Evolutionary conservation across 2,888 invertebrate genomes (phyloP), one percentile per base, ranked within the genome.

Genomic region (Punctoribates punctum): DNA sequence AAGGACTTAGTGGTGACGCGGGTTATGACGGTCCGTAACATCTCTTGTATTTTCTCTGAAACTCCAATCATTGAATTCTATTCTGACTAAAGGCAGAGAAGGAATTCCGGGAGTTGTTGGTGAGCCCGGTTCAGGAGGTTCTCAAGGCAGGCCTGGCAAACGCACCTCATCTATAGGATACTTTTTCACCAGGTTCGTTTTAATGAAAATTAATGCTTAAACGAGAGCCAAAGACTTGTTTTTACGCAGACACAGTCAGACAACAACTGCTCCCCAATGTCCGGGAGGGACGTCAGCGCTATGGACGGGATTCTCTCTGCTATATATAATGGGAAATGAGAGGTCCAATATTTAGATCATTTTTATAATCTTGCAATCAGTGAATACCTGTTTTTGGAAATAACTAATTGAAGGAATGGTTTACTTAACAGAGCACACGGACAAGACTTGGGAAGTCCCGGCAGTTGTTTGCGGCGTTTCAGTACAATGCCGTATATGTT

Each of bases 321-420:
- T 99, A 9, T 96, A 94, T 83, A 90, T 97, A 75, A 95, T 97
- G 85, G 99, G 98, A 77, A 97, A 99, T 83, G 96, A 97, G 84
- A 93, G 93, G 82, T 90, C 96, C 3, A 0, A 96, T n/a, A n/a
- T n/a, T n/a, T n/a, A n/a, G n/a, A n/a, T n/a, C n/a, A n/a, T n/a
- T n/a, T n/a, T n/a, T n/a, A n/a, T n/a, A n/a, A n/a, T n/a, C n/a
- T n/a, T n/a, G n/a, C n/a, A n/a, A n/a, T n/a, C n/a, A n/a, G n/a
- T n/a, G n/a, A n/a, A n/a, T n/a, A n/a, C n/a, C n/a, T n/a, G n/a
- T n/a, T n/a, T n/a, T n/a, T n/a, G n/a, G n/a, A n/a, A n/a, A n/a
- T n/a, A n/a, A n/a, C 11, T 73, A 25, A 34, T 54, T 73, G 29
- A 29, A 13, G 57, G 38, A n/a, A 27, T 34, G 9, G 8, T 34